Evolutionary conservation across 1,140 invertebrate species (phyloP).

Genomic region (Anoplolepis gracilipes): DNA sequence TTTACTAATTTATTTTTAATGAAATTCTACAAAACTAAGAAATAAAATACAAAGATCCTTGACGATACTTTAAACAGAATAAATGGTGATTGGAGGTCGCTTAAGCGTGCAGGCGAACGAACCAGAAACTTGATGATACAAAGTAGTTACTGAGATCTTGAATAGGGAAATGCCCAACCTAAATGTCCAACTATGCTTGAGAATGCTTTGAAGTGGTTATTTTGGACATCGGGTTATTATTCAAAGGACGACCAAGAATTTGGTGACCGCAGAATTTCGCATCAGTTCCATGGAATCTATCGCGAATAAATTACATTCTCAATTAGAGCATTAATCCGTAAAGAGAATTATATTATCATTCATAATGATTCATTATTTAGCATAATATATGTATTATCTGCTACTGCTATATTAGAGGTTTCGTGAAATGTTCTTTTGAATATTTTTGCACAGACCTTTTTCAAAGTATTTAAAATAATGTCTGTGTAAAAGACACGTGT

Average conservation of each 20-base stretch:
- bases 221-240: slow-evolving; percentile 47
- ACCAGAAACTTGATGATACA: slow-evolving; percentile 16
- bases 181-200: slow-evolving; percentile 35
- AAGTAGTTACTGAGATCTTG: slow-evolving; percentile 48
- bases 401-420: background rate
- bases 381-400: background rate
- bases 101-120: slow-evolving; percentile 21
- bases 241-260: slow-evolving; percentile 44
- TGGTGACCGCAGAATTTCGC: slow-evolving; percentile 13
- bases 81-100: slow-evolving; percentile 31
- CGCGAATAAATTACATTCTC: background rate
- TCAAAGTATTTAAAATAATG: background rate
- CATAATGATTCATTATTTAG: background rate
- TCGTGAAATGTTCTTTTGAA: background rate
- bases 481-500: background rate
- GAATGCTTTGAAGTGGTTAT: slow-evolving; percentile 53
- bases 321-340: slow-evolving; percentile 3
- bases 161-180: slow-evolving; percentile 42
- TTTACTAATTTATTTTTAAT: background rate
- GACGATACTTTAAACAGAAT: slow-evolving; percentile 9
- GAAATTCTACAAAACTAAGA: background rate
- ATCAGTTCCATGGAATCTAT: slow-evolving; percentile 13
- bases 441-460: background rate
- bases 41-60: background rate
- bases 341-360: background rate